Evolutionary conservation across 2,888 invertebrate species (phyloP).

Genomic region (Acanthosoma haemorrhoidale): DNA sequence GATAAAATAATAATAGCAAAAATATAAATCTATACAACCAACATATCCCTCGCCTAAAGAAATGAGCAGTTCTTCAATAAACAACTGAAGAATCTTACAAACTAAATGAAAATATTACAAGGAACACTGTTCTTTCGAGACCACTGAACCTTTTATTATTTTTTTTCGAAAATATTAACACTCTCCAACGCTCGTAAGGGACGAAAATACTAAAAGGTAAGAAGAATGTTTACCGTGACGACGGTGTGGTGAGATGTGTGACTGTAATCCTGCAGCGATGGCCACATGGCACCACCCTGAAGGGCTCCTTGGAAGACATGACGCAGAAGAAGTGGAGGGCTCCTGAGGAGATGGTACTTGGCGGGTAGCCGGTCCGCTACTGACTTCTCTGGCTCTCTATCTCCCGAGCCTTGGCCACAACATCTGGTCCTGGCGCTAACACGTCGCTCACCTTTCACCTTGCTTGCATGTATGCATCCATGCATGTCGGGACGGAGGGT

Average conservation of each 20-base stretch:
- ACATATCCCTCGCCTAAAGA: too few relatives aligned
- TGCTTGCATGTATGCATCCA: too few relatives aligned
- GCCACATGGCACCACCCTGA: conserved; percentile 26
- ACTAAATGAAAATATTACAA: too few relatives aligned
- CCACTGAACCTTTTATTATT: too few relatives aligned
- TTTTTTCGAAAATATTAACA: too few relatives aligned
- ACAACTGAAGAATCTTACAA: too few relatives aligned
- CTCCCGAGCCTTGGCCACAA: not conserved
- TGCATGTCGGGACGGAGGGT: too few relatives aligned
- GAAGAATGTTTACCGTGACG: not conserved
- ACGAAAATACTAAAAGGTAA: not conserved
- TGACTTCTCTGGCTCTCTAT: not conserved
- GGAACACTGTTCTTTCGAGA: too few relatives aligned
- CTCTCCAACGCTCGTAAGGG: not conserved
- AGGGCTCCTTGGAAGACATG: conserved; percentile 1
- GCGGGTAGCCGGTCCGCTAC: not conserved
- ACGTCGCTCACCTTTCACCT: not conserved
- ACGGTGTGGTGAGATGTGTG: conserved; percentile 32
- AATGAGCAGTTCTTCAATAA: too few relatives aligned
- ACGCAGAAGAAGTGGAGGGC: not conserved
- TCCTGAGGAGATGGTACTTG: not conserved
- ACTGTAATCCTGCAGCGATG: conserved; percentile 35
- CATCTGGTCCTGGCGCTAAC: not conserved
- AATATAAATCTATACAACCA: too few relatives aligned
- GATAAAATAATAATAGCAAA: too few relatives aligned